Base-by-base conservation (phyloP, 2,888 invertebrate species). In the Pocota personata region DNA sequence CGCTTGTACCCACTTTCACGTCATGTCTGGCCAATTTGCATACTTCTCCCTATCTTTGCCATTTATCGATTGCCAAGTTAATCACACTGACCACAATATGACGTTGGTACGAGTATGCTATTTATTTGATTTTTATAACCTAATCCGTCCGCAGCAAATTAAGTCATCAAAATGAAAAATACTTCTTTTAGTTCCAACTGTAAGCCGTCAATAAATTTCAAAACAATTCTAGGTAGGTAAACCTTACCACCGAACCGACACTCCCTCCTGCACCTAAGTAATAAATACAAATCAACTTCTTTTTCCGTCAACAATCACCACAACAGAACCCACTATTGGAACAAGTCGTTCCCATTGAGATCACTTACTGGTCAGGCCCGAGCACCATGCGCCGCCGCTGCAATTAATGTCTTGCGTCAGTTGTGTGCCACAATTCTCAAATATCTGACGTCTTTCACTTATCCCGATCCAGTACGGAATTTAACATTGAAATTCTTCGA, bases 401-500 rank as follows among this genome's bases (percentile, higher is more conserved):
- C 46, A 72, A 71, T 78, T 19, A 78, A 55, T 14, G 43, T 52
- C 37, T 50, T 52, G 48, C 43, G 67, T n/a, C 24, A 12, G 48
- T 32, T 48, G 24, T 37, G 37, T 52, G 14, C 6, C 52, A 24
- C 16, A 27, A 21, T 52, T 52, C 27, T 27, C 32, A 64, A 8
- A 48, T n/a, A n/a, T 19, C 32, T 50, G 37, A 66, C 69, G 52
- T 43, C 43, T 55, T 69, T 69, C 60, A 60, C 48, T 32, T 24
- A 35, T 2, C 48, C 60, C 27, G 24, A 32, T 35, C n/a, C 5
- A 46, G 27, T 10, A n/a, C 30, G 55, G 71, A 64, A 73, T 62
- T 27, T 48, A 67, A 73, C 83, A 79, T 84, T 79, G 83, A 79
- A 84, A 84, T 84, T 48, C 79, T 71, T 43, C 55, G 37, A 69